phyloP scores from a whole-genome alignment of 2,113 vertebrate species.

The Tinamus guttatus region DNA sequence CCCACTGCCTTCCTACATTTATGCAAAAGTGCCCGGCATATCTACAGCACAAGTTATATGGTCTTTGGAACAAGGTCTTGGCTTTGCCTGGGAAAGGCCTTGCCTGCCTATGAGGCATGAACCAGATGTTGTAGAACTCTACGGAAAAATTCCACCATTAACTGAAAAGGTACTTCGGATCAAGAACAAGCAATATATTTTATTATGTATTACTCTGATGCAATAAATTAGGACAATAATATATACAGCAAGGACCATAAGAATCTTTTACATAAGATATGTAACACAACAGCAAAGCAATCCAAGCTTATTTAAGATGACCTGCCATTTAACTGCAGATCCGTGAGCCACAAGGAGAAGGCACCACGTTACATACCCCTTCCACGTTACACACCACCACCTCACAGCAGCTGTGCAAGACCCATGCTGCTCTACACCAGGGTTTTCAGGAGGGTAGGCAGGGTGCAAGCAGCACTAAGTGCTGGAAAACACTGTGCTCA shows the following conservation, averaged over 20 bases:
- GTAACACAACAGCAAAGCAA: not conserved
- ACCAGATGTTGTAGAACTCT: not conserved
- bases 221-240: not conserved
- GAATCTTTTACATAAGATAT: not conserved
- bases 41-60: not conserved
- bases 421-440: not conserved
- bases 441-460: no score
- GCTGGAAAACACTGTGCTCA: not conserved
- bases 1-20: not conserved
- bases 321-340: not conserved
- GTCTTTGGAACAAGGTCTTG: not conserved
- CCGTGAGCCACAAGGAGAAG: not conserved
- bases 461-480: not conserved
- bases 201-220: not conserved
- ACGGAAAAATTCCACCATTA: constrained; percentile 8
- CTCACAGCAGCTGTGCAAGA: not conserved
- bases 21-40: not conserved
- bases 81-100: not conserved
- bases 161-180: not conserved
- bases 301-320: not conserved
- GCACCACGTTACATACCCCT: not conserved
- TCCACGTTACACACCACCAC: not conserved
- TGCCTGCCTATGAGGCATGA: not conserved
- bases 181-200: not conserved
- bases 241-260: not conserved